These are phyloP conservation scores for Probosciger aterrimus DNA, from an alignment of 2,113 vertebrate species.

Conservation along the genomic window DNA sequence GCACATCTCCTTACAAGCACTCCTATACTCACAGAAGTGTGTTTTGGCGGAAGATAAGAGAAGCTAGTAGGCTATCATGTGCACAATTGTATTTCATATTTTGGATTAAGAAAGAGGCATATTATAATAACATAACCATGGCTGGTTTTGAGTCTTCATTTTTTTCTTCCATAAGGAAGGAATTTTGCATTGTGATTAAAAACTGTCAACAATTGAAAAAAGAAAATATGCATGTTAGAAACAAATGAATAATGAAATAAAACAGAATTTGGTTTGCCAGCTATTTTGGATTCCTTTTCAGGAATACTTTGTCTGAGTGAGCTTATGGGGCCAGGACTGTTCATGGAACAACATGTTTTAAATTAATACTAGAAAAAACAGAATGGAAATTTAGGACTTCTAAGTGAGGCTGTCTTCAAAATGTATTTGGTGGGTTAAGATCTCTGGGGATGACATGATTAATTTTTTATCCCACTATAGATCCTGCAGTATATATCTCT, in stretches of 20 bases:
- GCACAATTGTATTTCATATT: neutral
- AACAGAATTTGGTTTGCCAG: neutral
- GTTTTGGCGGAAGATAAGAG: neutral
- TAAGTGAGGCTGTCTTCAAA: neutral
- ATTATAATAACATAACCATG: neutral
- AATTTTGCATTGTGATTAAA: neutral
- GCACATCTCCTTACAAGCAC: neutral
- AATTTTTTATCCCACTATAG: neutral
- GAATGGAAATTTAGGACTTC: neutral
- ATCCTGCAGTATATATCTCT: neutral
- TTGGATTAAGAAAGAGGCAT: neutral
- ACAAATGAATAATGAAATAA: neutral
- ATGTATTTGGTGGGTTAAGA: neutral
- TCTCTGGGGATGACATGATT: neutral
- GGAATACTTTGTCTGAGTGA: neutral
- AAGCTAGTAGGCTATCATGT: neutral
- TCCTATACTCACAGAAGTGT: rapidly evolving
- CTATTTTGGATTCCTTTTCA: neutral
- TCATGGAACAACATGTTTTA: neutral
- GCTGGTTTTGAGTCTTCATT: neutral
- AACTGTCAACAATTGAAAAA: neutral
- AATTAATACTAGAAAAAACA: neutral
- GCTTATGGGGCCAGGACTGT: neutral
- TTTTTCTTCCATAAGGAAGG: neutral
- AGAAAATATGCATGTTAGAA: neutral